Conservation (phyloP, 1,140 invertebrate genomes). For the Atopsyche davidsoni region DNA sequence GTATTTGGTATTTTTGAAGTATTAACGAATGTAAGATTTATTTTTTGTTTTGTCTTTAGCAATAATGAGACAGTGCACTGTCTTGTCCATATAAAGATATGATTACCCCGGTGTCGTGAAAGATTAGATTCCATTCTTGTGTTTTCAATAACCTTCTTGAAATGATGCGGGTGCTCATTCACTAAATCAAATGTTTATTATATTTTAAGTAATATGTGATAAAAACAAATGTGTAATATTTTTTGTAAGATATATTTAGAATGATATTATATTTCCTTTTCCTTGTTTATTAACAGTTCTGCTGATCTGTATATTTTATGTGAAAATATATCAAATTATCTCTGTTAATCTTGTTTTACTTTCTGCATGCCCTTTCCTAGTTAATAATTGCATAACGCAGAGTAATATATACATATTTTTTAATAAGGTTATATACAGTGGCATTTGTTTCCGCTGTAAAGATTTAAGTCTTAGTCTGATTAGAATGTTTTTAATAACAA, state of each 20-base stretch:
- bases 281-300: constrained; percentile 28
- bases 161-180: constrained; percentile 20
- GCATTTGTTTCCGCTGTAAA: constrained; percentile 14
- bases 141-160: too few species aligned
- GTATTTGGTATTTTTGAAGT: too few species aligned
- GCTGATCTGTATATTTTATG: constrained; percentile 31
- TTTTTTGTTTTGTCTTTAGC: too few species aligned
- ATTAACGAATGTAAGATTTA: too few species aligned
- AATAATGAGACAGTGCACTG: too few species aligned
- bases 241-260: constrained; percentile 30
- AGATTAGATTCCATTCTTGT: too few species aligned
- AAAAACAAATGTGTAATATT: constrained; percentile 31
- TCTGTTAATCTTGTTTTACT: constrained; percentile 16
- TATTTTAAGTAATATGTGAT: constrained; percentile 27
- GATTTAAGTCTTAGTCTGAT: too few species aligned
- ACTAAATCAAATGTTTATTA: constrained; percentile 7
- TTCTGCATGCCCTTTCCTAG: not conserved
- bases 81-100: too few species aligned
- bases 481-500: too few species aligned
- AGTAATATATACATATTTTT: not conserved
- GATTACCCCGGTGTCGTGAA: too few species aligned
- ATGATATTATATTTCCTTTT: constrained; percentile 26
- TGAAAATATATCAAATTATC: constrained; percentile 29
- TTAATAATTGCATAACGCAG: not conserved
- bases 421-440: not conserved